Base-by-base conservation (phyloP, 2,797 vertebrate species). In the Dendrocincla fuliginosa region DNA sequence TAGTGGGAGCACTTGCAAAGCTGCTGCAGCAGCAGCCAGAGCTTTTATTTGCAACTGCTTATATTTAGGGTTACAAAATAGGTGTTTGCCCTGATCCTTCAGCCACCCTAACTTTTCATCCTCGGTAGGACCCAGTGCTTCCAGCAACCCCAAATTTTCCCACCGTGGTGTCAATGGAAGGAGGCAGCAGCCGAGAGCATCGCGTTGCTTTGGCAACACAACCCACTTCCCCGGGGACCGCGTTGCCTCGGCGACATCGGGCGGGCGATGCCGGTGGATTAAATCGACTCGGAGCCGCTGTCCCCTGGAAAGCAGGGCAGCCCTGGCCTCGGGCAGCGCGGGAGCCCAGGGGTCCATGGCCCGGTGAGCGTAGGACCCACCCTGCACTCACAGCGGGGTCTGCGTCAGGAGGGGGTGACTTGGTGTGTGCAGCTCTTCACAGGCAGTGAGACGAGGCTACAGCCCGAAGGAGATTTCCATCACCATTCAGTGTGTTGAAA, bases 181-280 rank as follows among this genome's bases (percentile, higher is more conserved):
- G 59, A 85, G 85, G 88, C 78, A 83, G 93, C 81, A 85, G 75
- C 79, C 25, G 6, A 53, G 91, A 95, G 89, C 93, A 94, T 94
- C 33, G 2, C 2, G 90, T 97, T 93, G 89, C 91, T 47, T 22
- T 5, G 25, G 92, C 89, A 97, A 90, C 90, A 18, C 91, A 68
- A 91, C 93, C 74, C 76, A 41, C 79, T 69, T 93, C 90, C 73
- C 84, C 1, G 6, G 85, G 89, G 94, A 94, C 61, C 6, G 1
- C 9, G 93, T 97, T 97, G 94, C 95, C 97, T 96, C 63, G 77
- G 96, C 7, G 83, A 97, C 84, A 77, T 20, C 7, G 2, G 87
- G 87, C 32, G 11, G 89, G 90, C 76, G 50, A 30, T 37, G 11
- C 79, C 5, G 7, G 33, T 10, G 53, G 65, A 86, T 82, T 80